Conservation (phyloP, 2,888 invertebrate species). For the Pantelozetes paolii region DNA sequence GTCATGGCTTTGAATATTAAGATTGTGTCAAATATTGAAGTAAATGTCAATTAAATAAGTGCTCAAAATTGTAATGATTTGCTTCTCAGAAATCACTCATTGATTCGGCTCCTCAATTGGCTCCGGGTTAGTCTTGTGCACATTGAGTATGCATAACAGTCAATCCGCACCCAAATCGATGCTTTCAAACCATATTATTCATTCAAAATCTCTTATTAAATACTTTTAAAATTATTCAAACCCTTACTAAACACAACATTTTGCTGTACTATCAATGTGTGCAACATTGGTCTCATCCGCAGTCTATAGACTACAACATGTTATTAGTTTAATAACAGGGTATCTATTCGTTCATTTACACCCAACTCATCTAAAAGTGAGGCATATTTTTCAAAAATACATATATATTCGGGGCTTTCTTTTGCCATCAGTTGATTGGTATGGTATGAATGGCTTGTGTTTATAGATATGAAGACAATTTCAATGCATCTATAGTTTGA, state of each 20-base stretch:
- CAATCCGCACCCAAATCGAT: neutral
- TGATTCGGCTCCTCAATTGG: neutral
- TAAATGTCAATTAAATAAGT: conserved; percentile 10
- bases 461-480: too few species aligned
- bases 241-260: neutral
- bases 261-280: neutral
- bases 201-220: neutral
- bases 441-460: too few species aligned
- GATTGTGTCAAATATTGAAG: neutral
- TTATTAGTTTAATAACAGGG: conserved; percentile 26
- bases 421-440: neutral
- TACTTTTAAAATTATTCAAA: neutral
- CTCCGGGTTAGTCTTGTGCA: neutral
- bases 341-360: conserved; percentile 25
- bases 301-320: neutral
- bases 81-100: neutral
- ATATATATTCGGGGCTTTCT: neutral
- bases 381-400: neutral
- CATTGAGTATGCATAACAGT: neutral
- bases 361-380: neutral
- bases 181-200: neutral
- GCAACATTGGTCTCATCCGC: neutral
- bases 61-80: neutral
- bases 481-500: too few species aligned
- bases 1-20: neutral